Evolutionary conservation across 2,888 invertebrate genomes (phyloP).

Genomic region (Pharmacophagus antenor): DNA sequence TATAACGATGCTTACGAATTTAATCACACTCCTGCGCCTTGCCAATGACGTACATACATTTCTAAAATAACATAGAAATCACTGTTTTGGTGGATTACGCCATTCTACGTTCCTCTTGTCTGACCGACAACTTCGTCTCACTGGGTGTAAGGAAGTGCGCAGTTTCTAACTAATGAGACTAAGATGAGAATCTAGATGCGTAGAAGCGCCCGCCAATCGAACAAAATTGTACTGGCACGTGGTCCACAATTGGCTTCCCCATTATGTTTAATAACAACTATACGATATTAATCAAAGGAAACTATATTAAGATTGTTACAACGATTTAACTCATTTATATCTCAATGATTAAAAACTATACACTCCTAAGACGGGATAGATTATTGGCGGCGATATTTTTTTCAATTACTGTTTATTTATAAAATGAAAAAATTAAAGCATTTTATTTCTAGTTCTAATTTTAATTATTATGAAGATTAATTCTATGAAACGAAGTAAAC

Average conservation of each 20-base stretch:
- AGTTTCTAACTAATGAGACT: constrained; percentile 50
- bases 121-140: constrained; percentile 44
- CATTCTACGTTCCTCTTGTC: constrained; percentile 49
- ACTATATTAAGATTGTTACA: constrained; percentile 20
- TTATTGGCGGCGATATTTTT: not conserved
- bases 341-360: constrained; percentile 3
- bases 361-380: not conserved
- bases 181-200: constrained; percentile 41
- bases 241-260: constrained; percentile 50
- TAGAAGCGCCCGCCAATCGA: constrained; percentile 39
- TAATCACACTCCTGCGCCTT: constrained; percentile 45
- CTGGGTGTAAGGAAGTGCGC: constrained; percentile 57
- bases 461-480: too few relatives aligned
- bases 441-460: too few relatives aligned
- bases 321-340: constrained; percentile 7
- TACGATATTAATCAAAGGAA: constrained; percentile 9
- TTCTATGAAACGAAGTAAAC: too few relatives aligned
- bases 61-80: constrained; percentile 64
- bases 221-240: constrained; percentile 62
- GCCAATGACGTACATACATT: constrained; percentile 65
- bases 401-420: too few relatives aligned
- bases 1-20: constrained; percentile 42
- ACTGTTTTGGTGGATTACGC: constrained; percentile 54
- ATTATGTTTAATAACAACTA: constrained; percentile 34
- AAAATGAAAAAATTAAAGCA: too few relatives aligned